Percentiles rank a stretch among this genome's conserved stretches.
phyloP scores from a whole-genome alignment of 2,888 invertebrate species.

The Drosophila acutilabella region DNA sequence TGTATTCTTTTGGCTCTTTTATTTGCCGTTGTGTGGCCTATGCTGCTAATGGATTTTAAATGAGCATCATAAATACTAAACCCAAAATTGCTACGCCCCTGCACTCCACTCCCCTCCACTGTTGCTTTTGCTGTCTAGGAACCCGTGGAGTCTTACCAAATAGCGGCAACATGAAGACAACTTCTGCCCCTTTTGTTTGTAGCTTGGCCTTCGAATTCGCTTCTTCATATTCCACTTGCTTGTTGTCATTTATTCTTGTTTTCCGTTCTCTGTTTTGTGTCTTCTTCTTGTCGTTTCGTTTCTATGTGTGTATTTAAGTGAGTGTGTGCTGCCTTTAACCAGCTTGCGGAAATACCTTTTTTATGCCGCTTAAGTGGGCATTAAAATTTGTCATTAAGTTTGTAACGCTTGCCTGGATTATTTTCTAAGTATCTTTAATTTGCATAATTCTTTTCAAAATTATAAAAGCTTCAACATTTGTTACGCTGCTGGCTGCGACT shows the following conservation, averaged over 20 bases:
- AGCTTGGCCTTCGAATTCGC: constrained; percentile 41
- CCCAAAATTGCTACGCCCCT: constrained; percentile 66
- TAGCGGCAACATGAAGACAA: constrained; percentile 7
- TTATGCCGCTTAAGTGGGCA: constrained; percentile 40
- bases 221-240: constrained; percentile 58
- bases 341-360: constrained; percentile 43
- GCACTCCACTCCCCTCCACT: background rate
- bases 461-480: background rate
- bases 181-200: constrained; percentile 5
- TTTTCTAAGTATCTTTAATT: constrained; percentile 28
- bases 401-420: constrained; percentile 36
- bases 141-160: background rate
- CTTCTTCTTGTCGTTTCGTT: constrained; percentile 15
- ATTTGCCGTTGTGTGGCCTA: constrained; percentile 54
- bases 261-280: constrained; percentile 48
- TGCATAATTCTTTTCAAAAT: constrained; percentile 28
- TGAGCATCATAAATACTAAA: constrained; percentile 84
- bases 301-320: background rate
- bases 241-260: constrained; percentile 69
- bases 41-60: constrained; percentile 84
- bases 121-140: constrained; percentile 4
- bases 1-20: constrained; percentile 45
- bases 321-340: constrained; percentile 31
- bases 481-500: background rate
- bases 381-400: constrained; percentile 53